Percentiles rank a stretch among this genome's conserved stretches.
Conservation (phyloP, 2,797 vertebrate genomes). For the Myiotriccus ornatus region DNA sequence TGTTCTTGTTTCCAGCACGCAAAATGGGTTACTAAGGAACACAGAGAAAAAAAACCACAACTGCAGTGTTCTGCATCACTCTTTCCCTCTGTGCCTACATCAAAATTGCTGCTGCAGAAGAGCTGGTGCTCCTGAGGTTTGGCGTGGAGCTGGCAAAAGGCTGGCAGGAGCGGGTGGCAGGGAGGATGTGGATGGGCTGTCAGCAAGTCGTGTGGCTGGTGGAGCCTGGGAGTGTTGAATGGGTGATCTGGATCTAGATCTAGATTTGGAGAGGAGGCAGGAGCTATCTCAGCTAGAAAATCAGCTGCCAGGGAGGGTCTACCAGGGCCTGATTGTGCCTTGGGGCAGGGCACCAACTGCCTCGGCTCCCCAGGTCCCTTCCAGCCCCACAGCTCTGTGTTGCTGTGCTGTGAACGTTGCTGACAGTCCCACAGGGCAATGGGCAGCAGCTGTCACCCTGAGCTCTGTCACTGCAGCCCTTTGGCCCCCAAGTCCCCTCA, state of each 20-base stretch:
- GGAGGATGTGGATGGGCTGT: not conserved
- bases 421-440: not conserved
- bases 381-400: not conserved
- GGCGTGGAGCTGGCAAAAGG: not conserved
- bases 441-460: not conserved
- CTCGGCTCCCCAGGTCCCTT: not conserved
- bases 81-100: not conserved
- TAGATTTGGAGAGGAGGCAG: not conserved
- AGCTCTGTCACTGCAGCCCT: not conserved
- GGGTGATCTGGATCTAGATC: not conserved
- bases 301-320: not conserved
- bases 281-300: not conserved
- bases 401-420: not conserved
- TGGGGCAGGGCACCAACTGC: not conserved
- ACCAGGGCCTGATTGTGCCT: not conserved
- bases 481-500: rapidly evolving
- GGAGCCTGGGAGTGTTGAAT: rapidly evolving
- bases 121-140: not conserved
- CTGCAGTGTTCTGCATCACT: not conserved
- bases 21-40: not conserved
- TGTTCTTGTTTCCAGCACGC: not conserved
- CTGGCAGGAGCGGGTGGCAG: not conserved
- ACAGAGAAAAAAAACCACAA: not conserved
- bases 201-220: not conserved
- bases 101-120: not conserved